Percentiles rank a stretch among this genome's conserved stretches.
Conservation (phyloP, 2,888 invertebrate genomes). For the Nomada flava region DNA sequence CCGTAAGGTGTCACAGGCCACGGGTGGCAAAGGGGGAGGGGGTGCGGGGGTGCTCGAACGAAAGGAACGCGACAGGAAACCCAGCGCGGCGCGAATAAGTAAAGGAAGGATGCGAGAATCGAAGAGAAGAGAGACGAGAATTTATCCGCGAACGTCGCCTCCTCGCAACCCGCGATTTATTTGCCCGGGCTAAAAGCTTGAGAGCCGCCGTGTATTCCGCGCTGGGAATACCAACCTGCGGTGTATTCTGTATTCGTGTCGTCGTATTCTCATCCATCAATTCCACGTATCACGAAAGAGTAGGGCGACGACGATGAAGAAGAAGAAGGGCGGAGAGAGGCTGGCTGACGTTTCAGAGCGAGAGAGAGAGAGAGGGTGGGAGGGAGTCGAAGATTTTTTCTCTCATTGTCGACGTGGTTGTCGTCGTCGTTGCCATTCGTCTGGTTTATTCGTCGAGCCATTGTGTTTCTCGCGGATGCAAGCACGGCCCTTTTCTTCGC, state of each 20-base stretch:
- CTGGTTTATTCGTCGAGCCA: slow-evolving; percentile 56
- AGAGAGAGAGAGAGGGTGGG: neutral
- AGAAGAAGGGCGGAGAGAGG: neutral
- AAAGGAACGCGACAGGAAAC: neutral
- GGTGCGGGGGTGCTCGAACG: neutral
- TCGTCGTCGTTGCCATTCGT: slow-evolving; percentile 60
- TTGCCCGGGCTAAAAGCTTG: slow-evolving; percentile 74
- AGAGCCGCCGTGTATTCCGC: slow-evolving; percentile 66
- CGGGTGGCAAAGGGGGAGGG: neutral
- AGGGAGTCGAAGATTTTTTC: slow-evolving; percentile 47
- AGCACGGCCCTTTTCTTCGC: slow-evolving; percentile 56
- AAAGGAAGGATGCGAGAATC: slow-evolving; percentile 15
- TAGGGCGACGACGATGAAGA: slow-evolving; percentile 6
- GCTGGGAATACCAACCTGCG: slow-evolving; percentile 65
- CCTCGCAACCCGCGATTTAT: slow-evolving; percentile 70
- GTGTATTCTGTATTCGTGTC: slow-evolving; percentile 68
- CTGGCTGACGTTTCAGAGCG: neutral
- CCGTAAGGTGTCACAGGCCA: slow-evolving; percentile 50
- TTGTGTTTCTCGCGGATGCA: slow-evolving; percentile 55
- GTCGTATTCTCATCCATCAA: slow-evolving; percentile 72
- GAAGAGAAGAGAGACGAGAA: slow-evolving; percentile 52
- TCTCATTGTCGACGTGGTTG: slow-evolving; percentile 44
- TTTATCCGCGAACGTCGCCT: slow-evolving; percentile 67
- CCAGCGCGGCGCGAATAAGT: neutral
- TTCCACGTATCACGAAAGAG: slow-evolving; percentile 64